A percentile compares a stretch with the other conserved stretches of the same genome.
Conservation (phyloP, 2,113 vertebrate genomes). For the Etheostoma cragini region DNA sequence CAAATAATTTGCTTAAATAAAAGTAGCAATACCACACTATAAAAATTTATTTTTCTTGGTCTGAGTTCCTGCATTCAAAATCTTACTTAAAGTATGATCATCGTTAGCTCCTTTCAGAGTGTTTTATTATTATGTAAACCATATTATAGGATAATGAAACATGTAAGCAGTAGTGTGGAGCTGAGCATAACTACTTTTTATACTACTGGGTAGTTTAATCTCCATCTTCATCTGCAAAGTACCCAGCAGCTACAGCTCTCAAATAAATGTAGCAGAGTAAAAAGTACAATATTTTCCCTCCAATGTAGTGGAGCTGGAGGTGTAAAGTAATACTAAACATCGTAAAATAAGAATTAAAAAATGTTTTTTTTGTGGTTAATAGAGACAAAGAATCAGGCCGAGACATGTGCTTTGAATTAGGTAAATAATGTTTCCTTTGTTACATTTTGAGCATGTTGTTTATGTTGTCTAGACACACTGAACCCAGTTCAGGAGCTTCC, state of each 20-base stretch:
- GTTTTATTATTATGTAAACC: background rate
- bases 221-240: background rate
- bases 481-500: constrained; percentile 87
- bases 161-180: background rate
- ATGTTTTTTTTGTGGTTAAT: background rate
- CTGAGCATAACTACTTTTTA: background rate
- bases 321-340: background rate
- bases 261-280: background rate
- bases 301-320: too few species aligned
- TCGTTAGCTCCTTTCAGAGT: background rate
- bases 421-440: background rate
- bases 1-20: background rate
- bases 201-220: background rate
- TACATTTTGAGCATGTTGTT: constrained; percentile 4
- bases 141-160: background rate
- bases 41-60: background rate
- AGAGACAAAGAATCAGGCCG: background rate
- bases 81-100: background rate
- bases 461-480: constrained; percentile 82
- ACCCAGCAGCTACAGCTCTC: background rate
- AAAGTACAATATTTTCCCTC: too few species aligned
- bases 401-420: background rate
- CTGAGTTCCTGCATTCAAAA: background rate
- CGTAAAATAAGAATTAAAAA: background rate
- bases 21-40: background rate